These are phyloP conservation scores for Anthrax anthrax DNA, from an alignment of 2,888 invertebrate species.

Conservation along the genomic window DNA sequence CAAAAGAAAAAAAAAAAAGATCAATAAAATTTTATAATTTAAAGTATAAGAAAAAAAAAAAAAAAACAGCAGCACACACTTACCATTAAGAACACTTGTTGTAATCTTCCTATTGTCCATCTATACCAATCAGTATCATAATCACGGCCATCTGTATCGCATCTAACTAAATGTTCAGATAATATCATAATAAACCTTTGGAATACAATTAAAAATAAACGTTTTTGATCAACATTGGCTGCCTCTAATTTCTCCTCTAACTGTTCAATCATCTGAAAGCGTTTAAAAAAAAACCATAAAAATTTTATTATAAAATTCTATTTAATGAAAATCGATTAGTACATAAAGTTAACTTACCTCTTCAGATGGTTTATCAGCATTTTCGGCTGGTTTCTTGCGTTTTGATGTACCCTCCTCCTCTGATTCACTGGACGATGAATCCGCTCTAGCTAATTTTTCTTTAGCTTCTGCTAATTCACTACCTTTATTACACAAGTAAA, in stretches of 20 bases:
- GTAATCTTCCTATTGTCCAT: slow-evolving; percentile 86
- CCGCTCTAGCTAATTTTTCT: slow-evolving; percentile 72
- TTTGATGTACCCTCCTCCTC: slow-evolving; percentile 52
- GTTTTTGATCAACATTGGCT: slow-evolving; percentile 92
- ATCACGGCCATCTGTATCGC: slow-evolving; percentile 86
- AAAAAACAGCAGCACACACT: slow-evolving; percentile 12
- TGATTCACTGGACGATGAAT: slow-evolving; percentile 67
- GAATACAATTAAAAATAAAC: slow-evolving; percentile 91
- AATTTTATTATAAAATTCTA: too few species aligned
- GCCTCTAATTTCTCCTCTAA: slow-evolving; percentile 93
- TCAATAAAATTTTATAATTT: neutral
- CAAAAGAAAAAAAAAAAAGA: slow-evolving; percentile 27
- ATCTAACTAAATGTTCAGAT: slow-evolving; percentile 85
- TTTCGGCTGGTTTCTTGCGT: slow-evolving; percentile 32
- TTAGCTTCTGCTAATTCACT: slow-evolving; percentile 71
- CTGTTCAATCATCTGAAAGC: slow-evolving; percentile 64
- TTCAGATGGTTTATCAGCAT: slow-evolving; percentile 44
- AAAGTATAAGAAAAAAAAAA: neutral
- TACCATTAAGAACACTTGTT: slow-evolving; percentile 88
- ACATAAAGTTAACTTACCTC: too few species aligned
- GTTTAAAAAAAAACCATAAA: neutral
- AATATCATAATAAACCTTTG: slow-evolving; percentile 97
- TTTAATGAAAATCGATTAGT: too few species aligned
- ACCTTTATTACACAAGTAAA: too few species aligned
- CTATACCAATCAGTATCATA: slow-evolving; percentile 92